These are phyloP conservation scores for Excalfactoria chinensis DNA, from an alignment of 2,113 vertebrate genomes.

Conservation along the genomic window DNA sequence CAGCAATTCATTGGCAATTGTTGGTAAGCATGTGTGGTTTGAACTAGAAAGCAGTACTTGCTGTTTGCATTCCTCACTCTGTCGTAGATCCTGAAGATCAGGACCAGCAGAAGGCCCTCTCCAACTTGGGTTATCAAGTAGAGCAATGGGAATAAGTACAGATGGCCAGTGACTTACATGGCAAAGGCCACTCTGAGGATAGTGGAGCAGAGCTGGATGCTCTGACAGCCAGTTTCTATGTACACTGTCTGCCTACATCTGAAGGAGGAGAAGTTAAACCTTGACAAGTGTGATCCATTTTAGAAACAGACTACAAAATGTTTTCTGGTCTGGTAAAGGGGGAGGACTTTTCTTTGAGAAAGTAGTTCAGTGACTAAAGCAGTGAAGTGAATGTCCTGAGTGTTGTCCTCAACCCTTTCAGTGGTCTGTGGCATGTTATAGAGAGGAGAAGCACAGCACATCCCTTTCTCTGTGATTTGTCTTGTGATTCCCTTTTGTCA, in stretches of 20 bases:
- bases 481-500: neutral
- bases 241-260: conserved; percentile 82
- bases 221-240: conserved; percentile 89
- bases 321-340: neutral
- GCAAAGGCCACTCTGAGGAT: conserved; percentile 84
- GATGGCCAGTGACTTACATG: conserved; percentile 78
- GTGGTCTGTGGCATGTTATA: neutral
- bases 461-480: neutral
- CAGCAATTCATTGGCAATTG: fast-evolving
- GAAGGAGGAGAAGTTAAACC: neutral
- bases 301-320: neutral
- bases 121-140: conserved; percentile 82
- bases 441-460: neutral
- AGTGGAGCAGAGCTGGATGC: conserved; percentile 82
- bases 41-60: neutral
- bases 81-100: conserved; percentile 77
- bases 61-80: conserved; percentile 61
- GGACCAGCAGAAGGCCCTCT: conserved; percentile 81
- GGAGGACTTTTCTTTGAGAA: neutral
- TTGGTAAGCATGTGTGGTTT: fast-evolving
- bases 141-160: conserved; percentile 87
- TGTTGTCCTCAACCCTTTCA: neutral
- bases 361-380: neutral
- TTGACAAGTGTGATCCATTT: neutral
- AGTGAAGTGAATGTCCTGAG: neutral